A percentile compares a stretch with the other conserved stretches of the same genome.
Conservation (phyloP, 30 jellyfish, hydroid and myxozoan species). For the Mastigias papua region DNA sequence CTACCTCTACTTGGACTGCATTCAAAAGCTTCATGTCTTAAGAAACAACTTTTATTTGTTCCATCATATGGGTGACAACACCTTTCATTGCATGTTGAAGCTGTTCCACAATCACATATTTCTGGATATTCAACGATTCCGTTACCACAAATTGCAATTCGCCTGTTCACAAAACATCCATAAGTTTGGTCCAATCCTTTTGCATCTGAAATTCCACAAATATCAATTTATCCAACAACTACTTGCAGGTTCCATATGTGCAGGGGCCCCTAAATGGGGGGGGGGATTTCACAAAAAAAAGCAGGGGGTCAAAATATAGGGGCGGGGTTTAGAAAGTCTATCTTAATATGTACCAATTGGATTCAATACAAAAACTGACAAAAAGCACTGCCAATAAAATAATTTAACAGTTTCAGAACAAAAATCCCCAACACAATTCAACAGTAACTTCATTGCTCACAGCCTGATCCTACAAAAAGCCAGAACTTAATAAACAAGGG, state of each 20-base stretch:
- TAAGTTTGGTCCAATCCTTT: slow-evolving; percentile 84
- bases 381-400: no score
- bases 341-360: no score
- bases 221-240: not conserved
- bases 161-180: slow-evolving; percentile 89
- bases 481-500: no score
- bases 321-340: no score
- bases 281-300: no score
- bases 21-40: slow-evolving; percentile 81
- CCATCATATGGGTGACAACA: slow-evolving; percentile 96
- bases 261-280: no score
- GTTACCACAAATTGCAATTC: slow-evolving; percentile 93
- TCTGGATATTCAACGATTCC: slow-evolving; percentile 97
- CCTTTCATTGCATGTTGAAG: slow-evolving; percentile 84
- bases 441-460: no score
- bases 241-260: not conserved
- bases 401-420: no score
- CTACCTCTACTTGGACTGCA: slow-evolving; percentile 97
- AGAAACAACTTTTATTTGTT: slow-evolving; percentile 86
- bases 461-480: no score
- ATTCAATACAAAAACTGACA: no score
- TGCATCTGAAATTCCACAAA: slow-evolving; percentile 58
- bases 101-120: slow-evolving; percentile 95
- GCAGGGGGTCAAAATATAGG: no score
- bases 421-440: no score